Conservation (phyloP, 1,140 invertebrate species). For the Berghia stephanieae region DNA sequence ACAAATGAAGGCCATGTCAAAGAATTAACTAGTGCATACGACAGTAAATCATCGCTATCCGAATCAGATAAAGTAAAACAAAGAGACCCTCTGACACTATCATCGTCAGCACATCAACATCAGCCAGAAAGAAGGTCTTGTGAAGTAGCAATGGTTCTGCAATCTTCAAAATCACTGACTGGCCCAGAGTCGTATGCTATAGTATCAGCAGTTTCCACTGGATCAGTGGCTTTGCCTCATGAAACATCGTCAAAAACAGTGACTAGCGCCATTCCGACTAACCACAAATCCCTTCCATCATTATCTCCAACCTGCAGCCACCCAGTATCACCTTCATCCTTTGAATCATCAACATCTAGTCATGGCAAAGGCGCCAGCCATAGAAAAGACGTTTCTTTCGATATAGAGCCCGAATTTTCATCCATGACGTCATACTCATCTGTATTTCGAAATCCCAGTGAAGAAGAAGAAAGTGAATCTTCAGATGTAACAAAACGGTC, state of each 20-base stretch:
- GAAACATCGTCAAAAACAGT: neutral
- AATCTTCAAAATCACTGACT: conserved; percentile 20
- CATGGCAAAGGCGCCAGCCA: too few relatives aligned
- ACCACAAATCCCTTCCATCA: conserved; percentile 24
- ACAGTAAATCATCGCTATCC: conserved; percentile 37
- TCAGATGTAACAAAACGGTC: too few relatives aligned
- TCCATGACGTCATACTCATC: too few relatives aligned
- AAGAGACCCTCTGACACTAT: neutral
- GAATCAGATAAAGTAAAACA: conserved; percentile 36
- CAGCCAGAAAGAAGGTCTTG: conserved; percentile 11
- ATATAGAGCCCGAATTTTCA: too few relatives aligned
- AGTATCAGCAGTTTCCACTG: conserved; percentile 19
- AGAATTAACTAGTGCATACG: conserved; percentile 47
- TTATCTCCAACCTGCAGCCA: too few relatives aligned
- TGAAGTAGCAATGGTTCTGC: conserved; percentile 20
- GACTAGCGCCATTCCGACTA: neutral
- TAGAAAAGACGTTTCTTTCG: conserved; percentile 19
- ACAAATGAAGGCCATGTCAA: conserved; percentile 54
- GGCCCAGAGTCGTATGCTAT: conserved; percentile 32
- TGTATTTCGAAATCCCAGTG: too few relatives aligned
- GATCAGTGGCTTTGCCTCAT: neutral
- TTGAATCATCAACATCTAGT: too few relatives aligned
- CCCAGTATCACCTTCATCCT: too few relatives aligned
- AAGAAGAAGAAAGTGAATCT: too few relatives aligned
- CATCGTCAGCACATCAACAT: neutral